Evolutionary conservation across 2,797 vertebrate genomes (phyloP).

Genomic region (Tenualosa thibaudeaui): DNA sequence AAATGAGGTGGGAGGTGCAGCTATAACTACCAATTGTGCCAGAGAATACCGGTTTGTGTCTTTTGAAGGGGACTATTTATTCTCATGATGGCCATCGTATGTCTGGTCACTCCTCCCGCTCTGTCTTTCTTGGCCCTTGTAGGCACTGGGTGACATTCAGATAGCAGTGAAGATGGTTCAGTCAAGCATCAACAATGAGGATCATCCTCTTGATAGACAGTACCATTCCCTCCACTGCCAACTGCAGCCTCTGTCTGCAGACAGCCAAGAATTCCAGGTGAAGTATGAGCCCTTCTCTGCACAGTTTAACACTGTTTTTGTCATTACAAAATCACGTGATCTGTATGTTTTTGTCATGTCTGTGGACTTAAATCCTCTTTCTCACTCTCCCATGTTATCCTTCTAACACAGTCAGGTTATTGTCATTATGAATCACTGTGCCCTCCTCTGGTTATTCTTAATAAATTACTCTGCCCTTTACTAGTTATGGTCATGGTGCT

Average conservation of each 20-base stretch:
- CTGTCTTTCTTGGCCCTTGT: conserved; percentile 14
- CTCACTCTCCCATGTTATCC: neutral
- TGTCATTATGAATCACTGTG: neutral
- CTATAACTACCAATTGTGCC: too few species aligned
- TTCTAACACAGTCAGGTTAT: neutral
- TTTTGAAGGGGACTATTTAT: neutral
- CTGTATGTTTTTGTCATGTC: neutral
- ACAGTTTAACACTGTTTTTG: neutral
- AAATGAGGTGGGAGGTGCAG: too few species aligned
- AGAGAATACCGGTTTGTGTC: neutral
- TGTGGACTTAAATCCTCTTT: neutral
- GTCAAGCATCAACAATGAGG: conserved; percentile 64
- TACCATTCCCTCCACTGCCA: conserved; percentile 79
- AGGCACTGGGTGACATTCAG: conserved; percentile 85
- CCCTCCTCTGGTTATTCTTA: neutral
- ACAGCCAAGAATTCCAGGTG: conserved; percentile 77
- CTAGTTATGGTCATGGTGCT: neutral
- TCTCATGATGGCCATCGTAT: neutral
- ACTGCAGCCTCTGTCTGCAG: conserved; percentile 72
- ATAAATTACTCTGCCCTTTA: neutral
- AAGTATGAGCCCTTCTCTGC: neutral
- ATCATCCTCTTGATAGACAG: conserved; percentile 84
- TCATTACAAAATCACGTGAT: neutral
- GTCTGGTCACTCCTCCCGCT: neutral
- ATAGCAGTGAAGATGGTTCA: conserved; percentile 85